Conservation (phyloP, 2,888 invertebrate genomes). For the Ectropis crepuscularia region DNA sequence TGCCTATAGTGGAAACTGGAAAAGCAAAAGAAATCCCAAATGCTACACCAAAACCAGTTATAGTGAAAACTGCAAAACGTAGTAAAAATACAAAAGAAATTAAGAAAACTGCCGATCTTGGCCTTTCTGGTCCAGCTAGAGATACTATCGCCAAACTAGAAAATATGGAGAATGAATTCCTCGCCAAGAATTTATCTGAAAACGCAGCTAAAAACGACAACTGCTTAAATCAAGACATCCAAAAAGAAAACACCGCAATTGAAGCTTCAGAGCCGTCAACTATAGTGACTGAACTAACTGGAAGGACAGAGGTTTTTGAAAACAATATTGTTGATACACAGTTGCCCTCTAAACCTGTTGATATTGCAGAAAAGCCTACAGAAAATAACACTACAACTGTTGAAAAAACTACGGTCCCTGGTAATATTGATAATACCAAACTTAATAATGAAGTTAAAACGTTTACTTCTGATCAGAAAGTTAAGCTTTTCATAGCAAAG, state of each 20-base stretch:
- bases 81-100: constrained; percentile 44
- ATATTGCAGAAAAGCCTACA: constrained; percentile 71
- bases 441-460: background rate
- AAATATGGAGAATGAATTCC: constrained; percentile 73
- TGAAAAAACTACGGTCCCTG: constrained; percentile 37
- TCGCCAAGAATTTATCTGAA: constrained; percentile 61
- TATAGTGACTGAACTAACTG: constrained; percentile 21
- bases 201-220: constrained; percentile 70
- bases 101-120: constrained; percentile 40
- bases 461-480: constrained; percentile 18
- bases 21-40: constrained; percentile 73
- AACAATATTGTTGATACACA: constrained; percentile 51
- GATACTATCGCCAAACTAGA: constrained; percentile 66
- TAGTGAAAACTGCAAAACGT: constrained; percentile 70
- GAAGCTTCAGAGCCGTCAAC: constrained; percentile 16
- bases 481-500: constrained; percentile 38
- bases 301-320: constrained; percentile 35
- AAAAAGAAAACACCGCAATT: constrained; percentile 42
- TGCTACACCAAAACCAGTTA: constrained; percentile 66
- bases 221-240: constrained; percentile 63
- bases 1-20: constrained; percentile 62
- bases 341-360: constrained; percentile 70
- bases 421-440: constrained; percentile 26
- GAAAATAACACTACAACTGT: constrained; percentile 64
- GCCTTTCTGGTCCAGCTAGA: constrained; percentile 63